Evolutionary conservation across 2,113 vertebrate genomes (phyloP).

Genomic region (Cnemophilus loriae): DNA sequence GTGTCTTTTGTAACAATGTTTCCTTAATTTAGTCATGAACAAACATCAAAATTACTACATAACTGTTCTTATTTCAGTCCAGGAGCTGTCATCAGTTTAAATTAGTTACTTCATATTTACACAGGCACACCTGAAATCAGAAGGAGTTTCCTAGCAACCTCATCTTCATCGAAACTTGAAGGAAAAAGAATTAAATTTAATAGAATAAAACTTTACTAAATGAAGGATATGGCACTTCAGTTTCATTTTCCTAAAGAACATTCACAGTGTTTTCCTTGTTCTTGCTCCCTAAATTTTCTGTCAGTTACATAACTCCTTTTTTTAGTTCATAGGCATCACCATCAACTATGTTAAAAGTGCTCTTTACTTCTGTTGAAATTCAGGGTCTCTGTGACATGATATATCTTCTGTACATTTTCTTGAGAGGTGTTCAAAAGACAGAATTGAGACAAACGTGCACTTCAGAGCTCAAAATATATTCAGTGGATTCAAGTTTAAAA

Average conservation of each 20-base stretch:
- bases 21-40: background rate
- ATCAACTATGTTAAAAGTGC: background rate
- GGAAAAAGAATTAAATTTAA: slow-evolving; percentile 10
- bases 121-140: background rate
- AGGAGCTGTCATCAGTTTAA: background rate
- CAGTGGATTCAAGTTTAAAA: background rate
- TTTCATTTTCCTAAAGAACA: background rate
- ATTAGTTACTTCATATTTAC: background rate
- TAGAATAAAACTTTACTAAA: slow-evolving; percentile 2
- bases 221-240: background rate
- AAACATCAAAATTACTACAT: background rate
- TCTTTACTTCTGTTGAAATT: background rate
- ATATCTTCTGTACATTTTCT: background rate
- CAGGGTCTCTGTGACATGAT: background rate
- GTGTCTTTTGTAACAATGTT: background rate
- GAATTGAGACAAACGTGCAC: background rate
- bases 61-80: background rate
- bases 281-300: background rate
- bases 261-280: background rate
- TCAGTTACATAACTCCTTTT: background rate
- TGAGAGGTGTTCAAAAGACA: background rate
- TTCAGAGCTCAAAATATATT: background rate
- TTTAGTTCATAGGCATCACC: background rate
- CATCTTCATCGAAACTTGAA: background rate
- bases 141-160: background rate